Percentiles rank a stretch among this genome's conserved stretches.
Conservation (phyloP, 2,888 invertebrate species). For the Amiota mariae region DNA sequence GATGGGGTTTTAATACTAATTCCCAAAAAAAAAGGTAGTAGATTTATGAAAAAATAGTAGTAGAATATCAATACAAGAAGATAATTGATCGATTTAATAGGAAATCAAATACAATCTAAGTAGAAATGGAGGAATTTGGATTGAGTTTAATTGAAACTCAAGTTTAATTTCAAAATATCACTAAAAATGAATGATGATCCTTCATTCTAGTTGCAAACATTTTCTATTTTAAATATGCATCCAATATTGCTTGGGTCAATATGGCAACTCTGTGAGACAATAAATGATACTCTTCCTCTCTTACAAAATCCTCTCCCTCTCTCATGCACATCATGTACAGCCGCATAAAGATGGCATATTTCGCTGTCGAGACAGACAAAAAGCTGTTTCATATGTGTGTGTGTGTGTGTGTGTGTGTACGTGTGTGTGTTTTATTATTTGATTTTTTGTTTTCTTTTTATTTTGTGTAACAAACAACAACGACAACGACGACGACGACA, state of each 20-base stretch:
- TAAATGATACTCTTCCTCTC: background rate
- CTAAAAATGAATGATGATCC: no score
- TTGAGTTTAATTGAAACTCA: no score
- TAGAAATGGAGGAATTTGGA: no score
- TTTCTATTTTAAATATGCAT: no score
- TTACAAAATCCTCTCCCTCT: background rate
- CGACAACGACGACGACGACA: no score
- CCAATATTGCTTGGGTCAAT: background rate
- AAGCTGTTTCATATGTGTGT: background rate
- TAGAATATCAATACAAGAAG: no score
- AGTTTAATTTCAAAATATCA: no score
- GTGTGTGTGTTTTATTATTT: background rate
- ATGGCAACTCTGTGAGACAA: background rate
- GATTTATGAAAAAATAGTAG: conserved; percentile 46
- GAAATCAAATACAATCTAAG: no score
- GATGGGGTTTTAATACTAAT: background rate
- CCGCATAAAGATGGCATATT: background rate
- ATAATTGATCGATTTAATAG: no score
- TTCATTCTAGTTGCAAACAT: no score
- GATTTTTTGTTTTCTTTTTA: background rate
- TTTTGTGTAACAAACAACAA: background rate
- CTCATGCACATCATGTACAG: background rate
- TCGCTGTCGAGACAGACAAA: background rate
- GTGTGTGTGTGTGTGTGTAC: background rate
- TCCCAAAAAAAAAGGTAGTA: conserved; percentile 50